Evolutionary conservation across 2,113 vertebrate species (phyloP), one percentile per base, ranked within the genome.

Genomic region (Takifugu flavidus): DNA sequence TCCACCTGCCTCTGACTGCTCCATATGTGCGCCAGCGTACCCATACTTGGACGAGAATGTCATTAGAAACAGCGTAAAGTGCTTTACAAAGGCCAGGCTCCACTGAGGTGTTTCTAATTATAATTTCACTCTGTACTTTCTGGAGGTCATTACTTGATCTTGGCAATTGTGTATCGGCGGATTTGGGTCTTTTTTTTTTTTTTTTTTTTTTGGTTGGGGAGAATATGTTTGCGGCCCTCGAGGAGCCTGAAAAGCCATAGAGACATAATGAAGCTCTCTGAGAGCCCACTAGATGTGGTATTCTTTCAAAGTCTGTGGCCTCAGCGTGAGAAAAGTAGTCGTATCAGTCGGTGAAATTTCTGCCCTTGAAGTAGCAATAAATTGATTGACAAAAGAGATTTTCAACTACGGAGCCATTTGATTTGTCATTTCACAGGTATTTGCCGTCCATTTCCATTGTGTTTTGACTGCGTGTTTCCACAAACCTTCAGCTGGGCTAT

Each of bases 1-100:
- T 79, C 70, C 74, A 70, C 69, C 74, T 56, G 70, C 61, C 45
- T 28, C 67, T 51, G 62, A 28, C 50, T 6, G 47, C 60, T 62
- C 76, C 65, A 62, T 72, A 55, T 53, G 47, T 53, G 47, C 66
- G 59, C 54, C 49, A 70, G 49, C 58, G 56, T 50, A 49, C 49
- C 49, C 55, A n/a, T 53, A 65, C 67, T 61, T 64, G 62, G 55
- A 72, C 53, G 52, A 72, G 57, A 39, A 71, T 58, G 44, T 74
- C 65, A 49, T 31, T 51, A 54, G 47, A 47, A 53, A 42, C 2
- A 4, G 49, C 25, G 53, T 50, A 49, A 52, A 69, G 62, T 70
- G 54, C 39, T 59, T 49, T 50, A 25, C 13, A 34, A 53, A 54
- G 4, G 8, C 60, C 11, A 5, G 43, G 54, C 62, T 70, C 67